Conservation (phyloP, 1,140 invertebrate genomes). For the Camponotus floridanus region DNA sequence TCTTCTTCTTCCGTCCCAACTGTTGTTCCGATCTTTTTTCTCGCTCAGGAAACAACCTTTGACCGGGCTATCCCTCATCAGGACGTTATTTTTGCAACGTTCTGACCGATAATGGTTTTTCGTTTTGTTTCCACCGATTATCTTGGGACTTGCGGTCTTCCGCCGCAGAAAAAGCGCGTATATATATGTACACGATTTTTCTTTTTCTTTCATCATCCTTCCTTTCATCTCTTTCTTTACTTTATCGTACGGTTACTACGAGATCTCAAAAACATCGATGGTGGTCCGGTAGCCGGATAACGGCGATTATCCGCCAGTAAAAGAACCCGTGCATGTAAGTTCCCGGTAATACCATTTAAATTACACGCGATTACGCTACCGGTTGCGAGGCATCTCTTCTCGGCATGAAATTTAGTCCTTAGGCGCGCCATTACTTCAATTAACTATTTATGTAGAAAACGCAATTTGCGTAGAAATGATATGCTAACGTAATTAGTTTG, state of each 20-base stretch:
- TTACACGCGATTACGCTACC: slow-evolving; percentile 58
- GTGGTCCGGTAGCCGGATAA: slow-evolving; percentile 56
- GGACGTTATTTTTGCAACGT: slow-evolving; percentile 65
- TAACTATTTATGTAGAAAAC: slow-evolving; percentile 52
- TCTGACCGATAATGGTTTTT: slow-evolving; percentile 59
- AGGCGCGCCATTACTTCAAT: slow-evolving; percentile 58
- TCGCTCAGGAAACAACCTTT: slow-evolving; percentile 59
- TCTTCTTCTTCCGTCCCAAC: slow-evolving; percentile 59
- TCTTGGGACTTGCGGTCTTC: slow-evolving; percentile 15
- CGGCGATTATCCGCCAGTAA: slow-evolving; percentile 54
- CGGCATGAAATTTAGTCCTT: slow-evolving; percentile 57
- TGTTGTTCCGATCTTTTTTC: slow-evolving; percentile 43
- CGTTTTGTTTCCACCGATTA: slow-evolving; percentile 39
- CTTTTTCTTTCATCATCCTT: slow-evolving; percentile 2
- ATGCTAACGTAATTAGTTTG: slow-evolving; percentile 14
- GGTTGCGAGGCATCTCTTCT: slow-evolving; percentile 33
- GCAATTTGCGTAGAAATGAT: slow-evolving; percentile 45
- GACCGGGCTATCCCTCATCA: slow-evolving; percentile 69
- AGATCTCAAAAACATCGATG: slow-evolving; percentile 54
- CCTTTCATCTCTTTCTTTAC: background rate
- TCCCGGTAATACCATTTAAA: slow-evolving; percentile 61
- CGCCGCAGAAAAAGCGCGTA: slow-evolving; percentile 15
- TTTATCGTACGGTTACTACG: slow-evolving; percentile 13
- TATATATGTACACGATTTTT: slow-evolving; percentile 20
- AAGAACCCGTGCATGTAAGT: slow-evolving; percentile 58